Percentiles rank a stretch among this genome's conserved stretches.
Evolutionary conservation across 2,797 vertebrate genomes (phyloP).

Genomic region (Aphelocoma californica): DNA sequence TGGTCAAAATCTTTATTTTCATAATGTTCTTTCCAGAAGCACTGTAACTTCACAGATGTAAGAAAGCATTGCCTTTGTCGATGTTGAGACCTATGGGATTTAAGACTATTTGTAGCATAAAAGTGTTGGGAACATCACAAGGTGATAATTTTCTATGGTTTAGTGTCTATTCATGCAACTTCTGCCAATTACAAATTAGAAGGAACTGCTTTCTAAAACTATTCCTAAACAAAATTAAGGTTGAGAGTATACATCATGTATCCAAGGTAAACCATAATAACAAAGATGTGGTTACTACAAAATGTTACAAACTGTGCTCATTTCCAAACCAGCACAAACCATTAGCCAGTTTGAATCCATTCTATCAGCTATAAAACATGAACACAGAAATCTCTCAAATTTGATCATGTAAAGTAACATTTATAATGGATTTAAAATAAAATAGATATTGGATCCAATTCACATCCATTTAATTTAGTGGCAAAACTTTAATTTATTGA

Average conservation of each 20-base stretch:
- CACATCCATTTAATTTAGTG: not conserved
- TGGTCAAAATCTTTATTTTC: not conserved
- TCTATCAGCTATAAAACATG: not conserved
- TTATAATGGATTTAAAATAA: not conserved
- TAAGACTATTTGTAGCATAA: not conserved
- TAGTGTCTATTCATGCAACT: not conserved
- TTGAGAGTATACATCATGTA: not conserved
- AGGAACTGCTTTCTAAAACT: not conserved
- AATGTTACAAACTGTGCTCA: not conserved
- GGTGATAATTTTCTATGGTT: not conserved
- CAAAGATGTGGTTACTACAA: not conserved
- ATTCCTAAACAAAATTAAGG: not conserved
- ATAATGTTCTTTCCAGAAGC: not conserved
- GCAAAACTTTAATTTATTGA: not conserved
- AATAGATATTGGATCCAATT: not conserved
- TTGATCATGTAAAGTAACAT: not conserved
- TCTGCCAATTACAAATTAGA: not conserved
- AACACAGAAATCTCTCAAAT: not conserved
- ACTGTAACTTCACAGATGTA: not conserved
- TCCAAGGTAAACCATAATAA: not conserved
- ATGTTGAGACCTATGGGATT: not conserved
- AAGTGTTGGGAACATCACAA: not conserved
- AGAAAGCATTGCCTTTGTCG: not conserved
- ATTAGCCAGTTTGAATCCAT: not conserved
- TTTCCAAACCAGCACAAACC: not conserved